Base-by-base conservation (phyloP, 1,140 invertebrate species). In the Protaetia brevitarsis region DNA sequence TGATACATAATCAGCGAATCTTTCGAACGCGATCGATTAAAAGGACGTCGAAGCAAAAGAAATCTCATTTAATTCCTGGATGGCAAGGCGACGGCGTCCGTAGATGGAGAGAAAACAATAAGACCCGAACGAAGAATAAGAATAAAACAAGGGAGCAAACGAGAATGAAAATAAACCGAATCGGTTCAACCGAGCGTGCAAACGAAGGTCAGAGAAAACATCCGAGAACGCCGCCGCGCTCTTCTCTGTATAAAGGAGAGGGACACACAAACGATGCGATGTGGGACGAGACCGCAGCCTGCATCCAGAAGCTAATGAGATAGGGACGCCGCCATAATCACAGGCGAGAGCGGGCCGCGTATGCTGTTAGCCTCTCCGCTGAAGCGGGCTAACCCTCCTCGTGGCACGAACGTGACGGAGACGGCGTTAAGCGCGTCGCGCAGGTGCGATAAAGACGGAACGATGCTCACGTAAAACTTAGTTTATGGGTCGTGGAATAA, bases 291-390 rank as follows among this genome's bases (percentile, higher is more conserved):
- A 51, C 57, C 57, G 16, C 57, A 65, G 64, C 64, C 64, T 57
- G 64, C 51, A 57, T 65, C 45, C 64, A 58, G 34, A 65, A 65
- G 64, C 64, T 65, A 65, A 65, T 65, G 64, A 65, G 64, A 65
- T 57, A 51, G 64, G 64, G 64, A 51, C 45, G 51, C 64, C 64
- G 64, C 56, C 64, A 65, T 65, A 30, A 65, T 65, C 64, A 65
- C 64, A 65, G 64, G 51, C 51, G 28, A 65, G 41, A 65, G 41
- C 64, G 56, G 64, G 64, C 31, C 51, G 51, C 64, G 57, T 51
- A 51, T 51, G 41, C 57, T 31, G 57, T 59, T 59, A 59, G 57
- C 57, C 41, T 51, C 41, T 51, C 41, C 27, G 57, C 23, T 59
- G 16, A 59, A 31, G 57, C 57, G 57, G 29, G 16, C 57, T 59